A percentile compares a stretch with the other conserved stretches of the same genome.
Evolutionary conservation across 1,140 invertebrate species (phyloP).

Genomic region (Belonocnema kinseyi): DNA sequence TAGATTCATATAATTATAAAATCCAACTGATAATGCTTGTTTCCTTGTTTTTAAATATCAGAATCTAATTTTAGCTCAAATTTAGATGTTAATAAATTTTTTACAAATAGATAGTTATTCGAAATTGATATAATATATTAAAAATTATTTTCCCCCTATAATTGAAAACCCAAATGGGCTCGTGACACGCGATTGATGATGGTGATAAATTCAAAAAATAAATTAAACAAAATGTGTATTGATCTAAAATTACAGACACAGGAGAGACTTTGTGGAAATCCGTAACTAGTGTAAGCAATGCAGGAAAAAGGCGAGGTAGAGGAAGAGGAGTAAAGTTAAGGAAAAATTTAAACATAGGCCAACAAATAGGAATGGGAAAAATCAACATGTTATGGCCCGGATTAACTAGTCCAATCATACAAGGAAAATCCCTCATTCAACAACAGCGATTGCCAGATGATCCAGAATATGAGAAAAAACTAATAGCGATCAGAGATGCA

Average conservation of each 20-base stretch:
- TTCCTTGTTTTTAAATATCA: no score
- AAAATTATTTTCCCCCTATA: no score
- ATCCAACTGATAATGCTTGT: no score
- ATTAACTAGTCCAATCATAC: constrained; percentile 87
- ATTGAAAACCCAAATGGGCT: no score
- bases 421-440: constrained; percentile 84
- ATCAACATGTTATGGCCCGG: constrained; percentile 94
- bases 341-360: constrained; percentile 93
- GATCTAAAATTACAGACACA: constrained; percentile 54
- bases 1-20: no score
- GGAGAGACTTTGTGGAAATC: constrained; percentile 95
- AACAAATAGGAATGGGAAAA: constrained; percentile 91
- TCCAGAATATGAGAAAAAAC: constrained; percentile 81
- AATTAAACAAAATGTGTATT: constrained; percentile 20
- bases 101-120: no score
- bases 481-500: constrained; percentile 84
- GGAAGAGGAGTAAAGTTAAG: constrained; percentile 85
- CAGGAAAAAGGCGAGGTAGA: constrained; percentile 94
- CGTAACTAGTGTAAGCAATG: constrained; percentile 95
- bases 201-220: background rate
- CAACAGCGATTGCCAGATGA: constrained; percentile 84
- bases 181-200: no score
- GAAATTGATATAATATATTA: no score
- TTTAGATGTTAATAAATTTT: no score
- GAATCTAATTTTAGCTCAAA: no score